A percentile compares a stretch with the other conserved stretches of the same genome.
phyloP scores from a whole-genome alignment of 2,888 invertebrate genomes.

The Mesorhabditis belari region DNA sequence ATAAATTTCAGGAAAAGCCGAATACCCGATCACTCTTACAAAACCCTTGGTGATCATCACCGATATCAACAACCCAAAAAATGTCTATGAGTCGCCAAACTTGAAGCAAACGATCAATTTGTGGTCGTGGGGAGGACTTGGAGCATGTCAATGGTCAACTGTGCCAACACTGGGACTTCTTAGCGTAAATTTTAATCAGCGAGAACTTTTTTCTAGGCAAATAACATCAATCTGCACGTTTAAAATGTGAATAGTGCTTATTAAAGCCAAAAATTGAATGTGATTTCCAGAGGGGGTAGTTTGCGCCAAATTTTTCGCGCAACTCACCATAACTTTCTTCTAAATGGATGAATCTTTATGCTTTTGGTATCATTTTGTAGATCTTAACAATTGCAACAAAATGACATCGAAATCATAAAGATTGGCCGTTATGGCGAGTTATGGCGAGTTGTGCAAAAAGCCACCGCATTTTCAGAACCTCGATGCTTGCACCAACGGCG shows the following conservation, averaged over 20 bases:
- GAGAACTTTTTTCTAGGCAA: background rate
- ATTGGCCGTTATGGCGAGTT: no score
- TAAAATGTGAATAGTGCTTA: no score
- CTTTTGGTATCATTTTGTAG: no score
- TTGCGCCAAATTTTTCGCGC: no score
- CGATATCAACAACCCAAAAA: constrained; percentile 21
- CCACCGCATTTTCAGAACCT: constrained; percentile 5
- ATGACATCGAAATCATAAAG: no score
- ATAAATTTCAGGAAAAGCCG: constrained; percentile 6
- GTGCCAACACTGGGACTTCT: constrained; percentile 36
- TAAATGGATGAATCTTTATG: background rate
- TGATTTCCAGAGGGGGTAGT: no score
- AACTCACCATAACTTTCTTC: background rate
- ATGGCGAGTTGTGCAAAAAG: no score
- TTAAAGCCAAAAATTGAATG: no score
- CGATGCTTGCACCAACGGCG: constrained; percentile 19
- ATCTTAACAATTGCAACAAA: background rate
- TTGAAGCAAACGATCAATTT: constrained; percentile 32
- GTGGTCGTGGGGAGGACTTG: constrained; percentile 35
- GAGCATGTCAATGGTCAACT: constrained; percentile 29
- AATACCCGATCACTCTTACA: constrained; percentile 38
- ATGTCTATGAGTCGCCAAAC: constrained; percentile 19
- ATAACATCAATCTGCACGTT: no score
- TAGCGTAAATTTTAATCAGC: constrained; percentile 9
- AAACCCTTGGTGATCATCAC: constrained; percentile 30